phyloP scores from a whole-genome alignment of 2,888 invertebrate species.

The Glyphotaelius pellucidus region DNA sequence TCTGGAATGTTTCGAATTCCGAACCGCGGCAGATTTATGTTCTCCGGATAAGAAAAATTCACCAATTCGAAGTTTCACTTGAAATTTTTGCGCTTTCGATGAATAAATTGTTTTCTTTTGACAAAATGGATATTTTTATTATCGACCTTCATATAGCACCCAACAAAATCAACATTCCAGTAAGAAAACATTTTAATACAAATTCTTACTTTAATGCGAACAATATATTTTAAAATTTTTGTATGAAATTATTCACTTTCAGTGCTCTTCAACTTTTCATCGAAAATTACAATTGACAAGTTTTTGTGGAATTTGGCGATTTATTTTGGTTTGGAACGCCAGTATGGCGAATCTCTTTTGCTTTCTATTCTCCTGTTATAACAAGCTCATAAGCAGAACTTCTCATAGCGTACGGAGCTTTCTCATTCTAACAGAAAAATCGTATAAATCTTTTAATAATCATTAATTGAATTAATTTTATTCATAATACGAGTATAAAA shows the following conservation, averaged over 20 bases:
- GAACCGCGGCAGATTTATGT: slow-evolving; percentile 69
- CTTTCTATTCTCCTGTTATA: slow-evolving; percentile 60
- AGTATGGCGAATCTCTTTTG: slow-evolving; percentile 13
- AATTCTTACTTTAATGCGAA: background rate
- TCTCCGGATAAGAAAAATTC: slow-evolving; percentile 75
- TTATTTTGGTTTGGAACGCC: background rate
- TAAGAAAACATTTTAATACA: background rate
- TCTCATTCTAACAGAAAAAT: slow-evolving; percentile 61
- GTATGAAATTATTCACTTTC: background rate
- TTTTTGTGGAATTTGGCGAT: background rate
- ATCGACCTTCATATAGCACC: background rate
- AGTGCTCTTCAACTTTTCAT: background rate
- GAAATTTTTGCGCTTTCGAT: slow-evolving; percentile 58
- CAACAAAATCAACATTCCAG: background rate
- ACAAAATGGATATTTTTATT: slow-evolving; percentile 34
- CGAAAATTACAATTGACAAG: background rate
- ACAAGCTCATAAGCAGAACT: slow-evolving; percentile 65
- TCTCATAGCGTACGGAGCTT: slow-evolving; percentile 57
- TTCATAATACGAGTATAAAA: too few relatives aligned
- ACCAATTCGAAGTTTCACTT: slow-evolving; percentile 67
- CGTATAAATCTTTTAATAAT: background rate
- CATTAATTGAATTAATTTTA: too few relatives aligned
- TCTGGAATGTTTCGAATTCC: slow-evolving; percentile 71
- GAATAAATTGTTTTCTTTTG: slow-evolving; percentile 36
- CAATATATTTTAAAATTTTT: background rate